A percentile compares a stretch with the other conserved stretches of the same genome.
Evolutionary conservation across 2,888 invertebrate species (phyloP).

Genomic region (Mythimna vitellina): DNA sequence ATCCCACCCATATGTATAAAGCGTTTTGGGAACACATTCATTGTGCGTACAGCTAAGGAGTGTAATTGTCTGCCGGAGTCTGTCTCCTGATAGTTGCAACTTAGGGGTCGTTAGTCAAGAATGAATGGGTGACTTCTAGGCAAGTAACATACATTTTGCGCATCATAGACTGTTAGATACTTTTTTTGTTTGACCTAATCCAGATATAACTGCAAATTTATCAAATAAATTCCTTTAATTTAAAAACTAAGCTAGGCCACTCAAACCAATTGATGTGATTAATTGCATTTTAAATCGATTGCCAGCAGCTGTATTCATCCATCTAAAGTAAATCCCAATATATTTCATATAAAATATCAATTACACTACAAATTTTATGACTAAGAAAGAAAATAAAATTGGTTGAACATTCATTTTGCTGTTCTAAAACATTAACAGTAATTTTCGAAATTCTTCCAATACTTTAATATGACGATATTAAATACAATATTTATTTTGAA

Average conservation of each 20-base stretch:
- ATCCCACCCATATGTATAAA: no score
- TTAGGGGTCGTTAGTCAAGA: no score
- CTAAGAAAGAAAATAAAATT: background rate
- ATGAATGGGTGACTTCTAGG: no score
- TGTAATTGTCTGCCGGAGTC: no score
- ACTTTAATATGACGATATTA: background rate
- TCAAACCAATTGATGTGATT: background rate
- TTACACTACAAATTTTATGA: constrained; percentile 1
- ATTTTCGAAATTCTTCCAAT: constrained; percentile 31
- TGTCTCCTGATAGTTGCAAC: no score
- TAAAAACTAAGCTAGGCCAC: background rate
- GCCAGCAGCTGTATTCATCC: background rate
- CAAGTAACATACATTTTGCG: background rate
- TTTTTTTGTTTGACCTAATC: background rate
- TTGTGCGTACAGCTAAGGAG: no score
- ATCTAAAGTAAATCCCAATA: background rate
- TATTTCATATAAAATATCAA: constrained; percentile 8
- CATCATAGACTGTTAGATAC: background rate
- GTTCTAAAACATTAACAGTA: background rate
- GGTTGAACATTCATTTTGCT: background rate
- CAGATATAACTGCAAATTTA: background rate
- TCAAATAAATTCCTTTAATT: background rate
- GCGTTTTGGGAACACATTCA: no score
- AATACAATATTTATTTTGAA: constrained; percentile 7
- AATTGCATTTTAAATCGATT: constrained; percentile 8